Evolutionary conservation across 2,113 vertebrate species (phyloP), one percentile per base, ranked within the genome.

Genomic region (Lutjanus erythropterus): DNA sequence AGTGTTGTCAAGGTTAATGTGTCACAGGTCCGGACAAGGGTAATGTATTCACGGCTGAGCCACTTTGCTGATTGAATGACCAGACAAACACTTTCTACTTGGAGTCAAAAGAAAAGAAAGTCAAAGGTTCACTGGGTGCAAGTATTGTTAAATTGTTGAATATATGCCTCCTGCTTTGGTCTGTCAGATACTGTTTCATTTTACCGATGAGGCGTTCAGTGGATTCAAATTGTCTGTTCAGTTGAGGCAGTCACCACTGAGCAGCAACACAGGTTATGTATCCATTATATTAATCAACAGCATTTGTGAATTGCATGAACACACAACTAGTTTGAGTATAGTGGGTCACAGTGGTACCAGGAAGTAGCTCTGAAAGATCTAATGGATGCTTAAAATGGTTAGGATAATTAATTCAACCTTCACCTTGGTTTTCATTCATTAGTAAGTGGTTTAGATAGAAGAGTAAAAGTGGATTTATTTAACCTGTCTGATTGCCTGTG

Each of bases 1-100:
- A 72, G 87, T 42, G 84, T 85, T 92, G 92, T 93, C 91, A 94
- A 94, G 93, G 92, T 95, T 92, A 93, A 92, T 90, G 81, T 89
- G 91, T 85, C 83, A 76, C 74, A 66, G 79, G 85, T 79, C 86
- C 39, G 47, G 70, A 72, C 85, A 85, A 88, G 82, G 86, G 77
- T 89, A 90, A 88, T 91, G 60, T 75, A 92, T 93, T 91, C 85
- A 66, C 50, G 64, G 70, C 23, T 1, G 66, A 90, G 50, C 70
- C 76, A 84, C 86, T 87, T 83, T 66, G 67, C 83, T 78, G 87
- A 91, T 86, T 89, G 82, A 88, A 89, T 71, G 78, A 80, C 75
- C 66, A 64, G 46, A 49, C 49, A 77, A 86, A 82, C 27, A 27
- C 44, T 73, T 66, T 71, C 41, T 35, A 23, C 29, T 53, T 42